Base-by-base conservation (phyloP, 2,113 vertebrate genomes). In the Megatriorchis doriae region DNA sequence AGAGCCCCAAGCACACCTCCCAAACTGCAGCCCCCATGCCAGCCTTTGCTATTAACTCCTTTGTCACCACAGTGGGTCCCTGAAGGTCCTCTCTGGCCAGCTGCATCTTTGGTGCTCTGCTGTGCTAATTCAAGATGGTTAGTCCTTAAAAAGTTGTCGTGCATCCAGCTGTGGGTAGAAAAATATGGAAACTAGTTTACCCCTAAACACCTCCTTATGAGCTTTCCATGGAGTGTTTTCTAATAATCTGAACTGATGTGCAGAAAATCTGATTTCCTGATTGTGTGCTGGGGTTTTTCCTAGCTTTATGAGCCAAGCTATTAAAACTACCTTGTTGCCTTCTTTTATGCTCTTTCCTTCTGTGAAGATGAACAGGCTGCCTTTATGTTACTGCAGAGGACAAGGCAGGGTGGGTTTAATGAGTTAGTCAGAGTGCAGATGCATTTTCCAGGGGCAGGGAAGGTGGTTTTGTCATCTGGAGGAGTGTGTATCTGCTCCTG, bases 381-480 rank as follows among this genome's bases (percentile, higher is more conserved):
- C 88, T 91, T 81, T 67, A 62, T 19, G 81, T 91, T 74, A 55
- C 29, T 81, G 47, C 47, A 61, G 71, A 80, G 43, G 18, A 81
- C 38, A 90, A 50, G 34, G 19, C 73, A 89, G 65, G 38, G 21
- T 65, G 45, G 21, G 26, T 92, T 94, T 92, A 93, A 88, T 4
- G 25, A 80, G 29, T 68, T 80, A 74, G 40, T 81, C 29, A 63
- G 65, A 79, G 27, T 26, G 15, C 31, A 67, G 65, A 93, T 84
- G 36, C 23, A 16, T 94, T 93, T 96, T 91, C 61, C 91, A 95
- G 56, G 34, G 68, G 27, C 19, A 36, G n/a, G 40, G 45, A 88
- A 93, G 88, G 86, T 75, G 94, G 42, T 94, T 94, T 96, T 93
- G 59, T 78, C 86, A 75, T 96, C 56, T 84, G 47, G 43, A 78